Base-by-base conservation (phyloP, 2,797 vertebrate species). In the Onychomys leucogaster region DNA sequence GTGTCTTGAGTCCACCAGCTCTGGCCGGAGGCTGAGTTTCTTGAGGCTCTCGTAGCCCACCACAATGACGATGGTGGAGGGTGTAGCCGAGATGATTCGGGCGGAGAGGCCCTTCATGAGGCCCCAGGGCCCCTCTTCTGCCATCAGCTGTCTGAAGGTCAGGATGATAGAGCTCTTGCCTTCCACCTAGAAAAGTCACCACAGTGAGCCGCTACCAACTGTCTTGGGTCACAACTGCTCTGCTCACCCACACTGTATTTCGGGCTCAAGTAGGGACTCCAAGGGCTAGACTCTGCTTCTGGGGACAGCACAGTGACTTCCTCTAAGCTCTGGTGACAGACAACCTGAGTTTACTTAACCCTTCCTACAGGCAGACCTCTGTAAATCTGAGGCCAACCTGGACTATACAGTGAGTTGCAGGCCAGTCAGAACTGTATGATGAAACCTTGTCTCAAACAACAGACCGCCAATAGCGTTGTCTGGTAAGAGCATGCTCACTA, bases 1-100 rank as follows among this genome's bases (percentile, higher is more conserved):
- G 98, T 99, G 99, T 95, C 99, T 99, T 0, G 99, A 99, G 96
- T 99, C 99, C 95, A 99, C 99, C 98, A 99, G 98, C 98, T 99
- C 99, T 0, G 99, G 99, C 3, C 99, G 98, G 59, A 99, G 98
- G 98, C 99, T 99, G 73, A 99, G 98, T 95, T 99, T 99, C 98
- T 99, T 99, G 63, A 99, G 99, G 0, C 99, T 99, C 98, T 99
- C 99, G 0, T 99, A 99, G 0, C 99, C 99, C 80, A 99, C 99
- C 95, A 99, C 99, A 61, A 99, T 99, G 98, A 99, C 99, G 0
- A 99, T 99, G 98, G 99, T 99, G 5, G 99, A 99, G 59, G 99
- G 99, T 0, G 99, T 99, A 97, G 99, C 99, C 0, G 99, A 99
- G 97, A 99, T 99, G 98, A 99, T 99, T 83, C 99, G 99, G 5